phyloP scores from a whole-genome alignment of 2,888 invertebrate genomes.

The Neoitamus cyanurus region DNA sequence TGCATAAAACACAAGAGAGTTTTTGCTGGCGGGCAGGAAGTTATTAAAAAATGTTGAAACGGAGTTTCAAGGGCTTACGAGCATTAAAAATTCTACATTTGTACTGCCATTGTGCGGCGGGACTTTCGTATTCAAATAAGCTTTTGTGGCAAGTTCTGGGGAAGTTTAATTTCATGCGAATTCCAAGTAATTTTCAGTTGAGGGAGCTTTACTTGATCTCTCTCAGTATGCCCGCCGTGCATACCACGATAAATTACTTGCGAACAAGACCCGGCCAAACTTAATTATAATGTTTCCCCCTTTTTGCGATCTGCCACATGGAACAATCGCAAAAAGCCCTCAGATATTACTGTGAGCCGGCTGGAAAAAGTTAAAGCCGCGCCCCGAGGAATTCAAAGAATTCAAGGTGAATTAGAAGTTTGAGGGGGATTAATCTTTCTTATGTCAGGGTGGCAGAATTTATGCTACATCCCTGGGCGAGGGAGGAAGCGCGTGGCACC shows the following conservation, averaged over 20 bases:
- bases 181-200: slow-evolving; percentile 37
- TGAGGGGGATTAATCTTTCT: slow-evolving; percentile 26
- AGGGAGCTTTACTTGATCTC: slow-evolving; percentile 39
- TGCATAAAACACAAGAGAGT: slow-evolving; percentile 5
- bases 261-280: slow-evolving; percentile 15
- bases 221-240: not conserved
- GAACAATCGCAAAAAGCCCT: not conserved
- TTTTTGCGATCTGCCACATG: slow-evolving; percentile 16
- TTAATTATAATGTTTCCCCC: slow-evolving; percentile 30
- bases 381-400: slow-evolving; percentile 8
- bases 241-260: slow-evolving; percentile 27
- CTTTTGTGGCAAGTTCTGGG: slow-evolving; percentile 32
- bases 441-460: not conserved
- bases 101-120: not conserved
- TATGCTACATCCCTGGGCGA: not conserved
- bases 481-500: not conserved
- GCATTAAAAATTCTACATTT: slow-evolving; percentile 33
- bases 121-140: slow-evolving; percentile 36
- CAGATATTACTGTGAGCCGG: not conserved
- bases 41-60: slow-evolving; percentile 28
- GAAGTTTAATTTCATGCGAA: slow-evolving; percentile 42
- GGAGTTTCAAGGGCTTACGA: slow-evolving; percentile 33
- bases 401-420: slow-evolving; percentile 4
- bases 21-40: slow-evolving; percentile 17
- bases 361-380: not conserved